phyloP scores from a whole-genome alignment of 2,113 vertebrate species.

The Prinia subflava region DNA sequence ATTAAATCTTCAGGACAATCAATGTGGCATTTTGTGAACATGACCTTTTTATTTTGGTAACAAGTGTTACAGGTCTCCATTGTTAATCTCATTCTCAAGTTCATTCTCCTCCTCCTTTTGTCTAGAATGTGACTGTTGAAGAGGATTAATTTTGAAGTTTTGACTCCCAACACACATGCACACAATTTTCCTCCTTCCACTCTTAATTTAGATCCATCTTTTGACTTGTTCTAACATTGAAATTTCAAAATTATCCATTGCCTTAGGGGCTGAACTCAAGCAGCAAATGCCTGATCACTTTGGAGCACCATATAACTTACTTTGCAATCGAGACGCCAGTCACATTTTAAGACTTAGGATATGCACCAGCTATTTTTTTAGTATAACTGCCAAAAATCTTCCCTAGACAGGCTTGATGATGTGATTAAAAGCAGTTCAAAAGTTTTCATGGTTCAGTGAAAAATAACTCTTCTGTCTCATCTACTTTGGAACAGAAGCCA shows the following conservation, averaged over 20 bases:
- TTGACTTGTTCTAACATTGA: neutral
- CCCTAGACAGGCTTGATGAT: neutral
- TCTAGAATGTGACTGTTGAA: conserved; percentile 51
- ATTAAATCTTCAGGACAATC: neutral
- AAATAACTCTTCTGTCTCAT: neutral
- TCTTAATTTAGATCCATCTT: neutral
- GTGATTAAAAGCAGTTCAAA: neutral
- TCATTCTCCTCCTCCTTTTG: conserved; percentile 33
- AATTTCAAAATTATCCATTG: neutral
- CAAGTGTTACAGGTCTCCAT: conserved; percentile 30
- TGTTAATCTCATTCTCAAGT: conserved; percentile 28
- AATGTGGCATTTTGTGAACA: conserved; percentile 4
- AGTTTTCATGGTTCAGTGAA: neutral
- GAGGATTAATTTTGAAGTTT: neutral
- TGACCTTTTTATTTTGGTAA: neutral
- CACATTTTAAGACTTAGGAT: conserved; percentile 22
- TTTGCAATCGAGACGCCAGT: neutral
- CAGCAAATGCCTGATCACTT: neutral
- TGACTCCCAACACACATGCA: neutral
- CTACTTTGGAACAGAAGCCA: neutral
- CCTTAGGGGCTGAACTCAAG: neutral
- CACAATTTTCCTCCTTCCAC: neutral
- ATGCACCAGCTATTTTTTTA: neutral
- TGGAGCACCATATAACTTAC: neutral
- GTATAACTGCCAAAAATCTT: neutral